These are phyloP conservation scores for Syndactyla subalaris DNA, from an alignment of 2,797 vertebrate genomes.

Conservation along the genomic window DNA sequence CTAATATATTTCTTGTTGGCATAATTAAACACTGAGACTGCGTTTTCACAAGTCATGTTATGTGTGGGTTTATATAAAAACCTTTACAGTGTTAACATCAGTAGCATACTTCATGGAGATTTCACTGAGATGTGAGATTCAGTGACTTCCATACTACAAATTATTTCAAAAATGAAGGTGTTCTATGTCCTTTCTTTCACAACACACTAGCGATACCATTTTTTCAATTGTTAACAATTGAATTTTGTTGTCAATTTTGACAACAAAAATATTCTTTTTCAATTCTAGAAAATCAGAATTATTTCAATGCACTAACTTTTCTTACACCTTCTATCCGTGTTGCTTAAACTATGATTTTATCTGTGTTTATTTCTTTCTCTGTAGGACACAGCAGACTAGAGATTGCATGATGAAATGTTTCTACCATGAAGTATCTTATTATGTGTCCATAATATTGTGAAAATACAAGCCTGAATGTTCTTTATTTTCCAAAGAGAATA, in stretches of 20 bases:
- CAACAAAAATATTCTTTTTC: not conserved
- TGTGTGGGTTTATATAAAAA: not conserved
- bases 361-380: not conserved
- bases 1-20: conserved; percentile 4
- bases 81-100: not conserved
- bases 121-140: not conserved
- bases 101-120: not conserved
- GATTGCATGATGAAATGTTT: not conserved
- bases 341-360: not conserved
- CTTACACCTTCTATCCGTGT: not conserved
- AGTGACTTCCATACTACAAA: not conserved
- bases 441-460: not conserved
- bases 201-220: not conserved
- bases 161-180: not conserved
- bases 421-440: not conserved
- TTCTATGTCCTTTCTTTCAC: not conserved
- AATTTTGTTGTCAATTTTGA: no score
- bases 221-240: not conserved
- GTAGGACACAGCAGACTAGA: not conserved
- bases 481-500: not conserved
- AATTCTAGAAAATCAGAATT: not conserved
- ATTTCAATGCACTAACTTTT: not conserved
- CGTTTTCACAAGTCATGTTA: not conserved
- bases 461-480: not conserved
- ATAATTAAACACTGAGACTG: not conserved